Base-by-base conservation (phyloP, 2,888 invertebrate species). In the Eupithecia centaureata region DNA sequence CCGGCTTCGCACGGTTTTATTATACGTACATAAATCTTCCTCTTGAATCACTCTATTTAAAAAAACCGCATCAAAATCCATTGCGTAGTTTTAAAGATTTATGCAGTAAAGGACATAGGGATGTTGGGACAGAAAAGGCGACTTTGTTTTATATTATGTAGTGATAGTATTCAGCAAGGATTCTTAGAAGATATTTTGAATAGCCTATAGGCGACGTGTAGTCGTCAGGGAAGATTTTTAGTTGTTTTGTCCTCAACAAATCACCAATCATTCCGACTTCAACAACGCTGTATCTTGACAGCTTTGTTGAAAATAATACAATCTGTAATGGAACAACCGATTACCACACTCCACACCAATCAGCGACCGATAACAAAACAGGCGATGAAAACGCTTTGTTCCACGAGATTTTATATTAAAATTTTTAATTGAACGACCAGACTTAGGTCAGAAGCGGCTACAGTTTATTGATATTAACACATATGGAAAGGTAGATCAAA, bases 361-460 rank as follows among this genome's bases (percentile, higher is more conserved):
- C 56, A 74, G 65, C 73, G 73, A 56, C 65, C 73, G 84, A 85
- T 85, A 85, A 83, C 74, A 70, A 76, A 79, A 77, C 74, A 83
- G 79, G 78, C 76, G 84, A 86, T 82, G 84, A 72, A 73, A 75
- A 77, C 76, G 75, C 77, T 79, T 76, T 76, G 72, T 71, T 71
- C 57, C n/a, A 47, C 57, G 51, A 61, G 33, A 60, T 63, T 60
- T 63, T 42, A 25, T 42, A 42, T n/a, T n/a, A n/a, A n/a, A n/a
- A n/a, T 18, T 54, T 38, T n/a, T 42, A 13, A 30, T 35, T 60
- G 22, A 25, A 51, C 13, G 13, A 51, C 13, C 38, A n/a, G 22
- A 47, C 12, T 22, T 25, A 25, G 25, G 22, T 51, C 12, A 22
- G 3, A 25, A 51, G 25, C 25, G 51, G 51, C 51, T 51, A 51